These are phyloP conservation scores for Odontothrips loti DNA, from an alignment of 2,888 invertebrate genomes.

Conservation along the genomic window DNA sequence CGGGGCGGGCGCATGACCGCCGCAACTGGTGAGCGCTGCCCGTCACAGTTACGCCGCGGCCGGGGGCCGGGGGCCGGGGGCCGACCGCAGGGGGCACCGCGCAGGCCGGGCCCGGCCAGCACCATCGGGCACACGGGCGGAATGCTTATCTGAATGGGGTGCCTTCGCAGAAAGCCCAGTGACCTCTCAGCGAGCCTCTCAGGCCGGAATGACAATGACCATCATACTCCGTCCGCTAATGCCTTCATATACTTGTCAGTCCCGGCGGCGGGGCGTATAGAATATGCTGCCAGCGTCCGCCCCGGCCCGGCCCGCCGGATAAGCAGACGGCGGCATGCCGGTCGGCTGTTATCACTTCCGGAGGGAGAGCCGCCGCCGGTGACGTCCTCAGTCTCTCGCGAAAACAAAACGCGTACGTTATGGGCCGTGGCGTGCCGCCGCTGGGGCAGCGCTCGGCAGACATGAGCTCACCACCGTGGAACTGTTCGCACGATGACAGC, in stretches of 20 bases:
- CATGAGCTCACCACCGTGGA: too few species aligned
- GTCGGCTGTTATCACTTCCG: background rate
- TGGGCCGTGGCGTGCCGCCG: too few species aligned
- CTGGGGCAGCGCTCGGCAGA: too few species aligned
- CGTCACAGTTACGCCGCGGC: too few species aligned
- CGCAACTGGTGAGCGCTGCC: too few species aligned
- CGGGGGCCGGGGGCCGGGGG: too few species aligned
- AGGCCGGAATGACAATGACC: background rate
- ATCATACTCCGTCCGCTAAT: background rate
- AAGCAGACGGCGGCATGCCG: background rate
- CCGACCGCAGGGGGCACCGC: background rate
- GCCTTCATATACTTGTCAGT: slow-evolving; percentile 20
- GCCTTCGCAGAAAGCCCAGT: slow-evolving; percentile 17
- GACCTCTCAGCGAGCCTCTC: background rate
- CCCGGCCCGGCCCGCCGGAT: too few species aligned
- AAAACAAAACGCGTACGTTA: background rate
- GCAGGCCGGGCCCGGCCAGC: background rate
- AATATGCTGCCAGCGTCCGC: too few species aligned
- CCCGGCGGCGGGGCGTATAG: too few species aligned
- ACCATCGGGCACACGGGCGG: background rate
- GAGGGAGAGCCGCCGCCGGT: background rate
- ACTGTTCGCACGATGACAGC: too few species aligned
- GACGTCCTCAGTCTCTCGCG: background rate
- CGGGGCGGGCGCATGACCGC: background rate
- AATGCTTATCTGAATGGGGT: slow-evolving; percentile 19